Base-by-base conservation (phyloP, 1,140 invertebrate species). In the Pemphigus obesinymphae region DNA sequence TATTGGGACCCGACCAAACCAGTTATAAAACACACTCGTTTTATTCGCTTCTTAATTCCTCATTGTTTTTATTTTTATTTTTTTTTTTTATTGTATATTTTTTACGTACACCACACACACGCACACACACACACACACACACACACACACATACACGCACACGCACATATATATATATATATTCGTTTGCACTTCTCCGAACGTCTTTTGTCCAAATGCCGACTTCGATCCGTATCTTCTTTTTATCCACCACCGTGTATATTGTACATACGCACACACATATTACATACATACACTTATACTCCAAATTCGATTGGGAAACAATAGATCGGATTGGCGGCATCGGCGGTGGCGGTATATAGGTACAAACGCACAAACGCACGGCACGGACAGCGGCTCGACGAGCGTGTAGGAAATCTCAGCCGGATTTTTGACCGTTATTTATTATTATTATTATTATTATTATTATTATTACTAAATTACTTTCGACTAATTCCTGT, bases 171-270 rank as follows among this genome's bases (percentile, higher is more conserved):
- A 53, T 53, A 31, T 75, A 10, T 50, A 50, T 63, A 63, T 63
- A 80, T 80, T 80, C 76, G 76, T 80, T 80, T 80, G 76, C 76
- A 80, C 76, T 80, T 80, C 76, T 80, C 76, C 76, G 76, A 80
- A 80, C 55, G 50, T 80, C 55, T 80, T 80, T 55, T 80, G 76
- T 61, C 76, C 76, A 80, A 80, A 80, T 31, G 76, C 76, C 76
- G 76, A 80, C 76, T 80, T 43, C 76, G 76, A 80, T 80, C 76
- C 2, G 76, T 80, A 80, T 80, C 76, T 45, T 80, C 34, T 63
- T 80, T 61, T 63, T 29, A 40, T 63, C 53, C 55, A 55, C 31
- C 53, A 78, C 37, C 13, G 73, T 23, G 55, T 43, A 26, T 20
- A 26, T 37, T 23, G 40, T 26, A 37, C 7, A 15, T 34, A 5